These are phyloP conservation scores for Thaumatotibia leucotreta DNA, from an alignment of 1,140 invertebrate genomes.

Conservation along the genomic window DNA sequence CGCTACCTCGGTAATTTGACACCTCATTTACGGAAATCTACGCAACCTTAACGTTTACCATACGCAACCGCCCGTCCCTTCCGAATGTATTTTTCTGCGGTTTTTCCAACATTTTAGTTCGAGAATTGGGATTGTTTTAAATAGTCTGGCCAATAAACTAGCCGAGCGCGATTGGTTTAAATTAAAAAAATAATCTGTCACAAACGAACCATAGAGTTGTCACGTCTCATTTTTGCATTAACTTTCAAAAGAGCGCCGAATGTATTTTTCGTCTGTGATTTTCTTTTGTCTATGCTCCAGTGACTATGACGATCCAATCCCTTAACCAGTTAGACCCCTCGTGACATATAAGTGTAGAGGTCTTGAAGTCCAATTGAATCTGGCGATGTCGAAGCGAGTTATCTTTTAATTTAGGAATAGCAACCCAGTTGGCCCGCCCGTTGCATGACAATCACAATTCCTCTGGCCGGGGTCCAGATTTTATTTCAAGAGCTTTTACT, in stretches of 20 bases:
- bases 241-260: background rate
- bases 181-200: background rate
- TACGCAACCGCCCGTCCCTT: background rate
- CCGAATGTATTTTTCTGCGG: background rate
- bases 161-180: background rate
- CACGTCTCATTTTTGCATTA: background rate
- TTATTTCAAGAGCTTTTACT: background rate
- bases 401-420: background rate
- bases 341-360: background rate
- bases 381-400: background rate
- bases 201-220: background rate
- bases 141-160: background rate
- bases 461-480: slow-evolving; percentile 1
- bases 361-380: background rate
- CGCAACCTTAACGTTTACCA: background rate
- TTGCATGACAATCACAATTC: slow-evolving; percentile 8
- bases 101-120: background rate
- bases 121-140: background rate
- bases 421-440: background rate
- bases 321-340: background rate
- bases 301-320: background rate
- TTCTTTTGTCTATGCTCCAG: slow-evolving; percentile 5
- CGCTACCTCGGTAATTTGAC: background rate
- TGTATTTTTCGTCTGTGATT: background rate
- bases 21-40: background rate